A percentile compares a stretch with the other conserved stretches of the same genome.
Evolutionary conservation across 2,888 invertebrate species (phyloP).

Genomic region (Pollenia labialis): DNA sequence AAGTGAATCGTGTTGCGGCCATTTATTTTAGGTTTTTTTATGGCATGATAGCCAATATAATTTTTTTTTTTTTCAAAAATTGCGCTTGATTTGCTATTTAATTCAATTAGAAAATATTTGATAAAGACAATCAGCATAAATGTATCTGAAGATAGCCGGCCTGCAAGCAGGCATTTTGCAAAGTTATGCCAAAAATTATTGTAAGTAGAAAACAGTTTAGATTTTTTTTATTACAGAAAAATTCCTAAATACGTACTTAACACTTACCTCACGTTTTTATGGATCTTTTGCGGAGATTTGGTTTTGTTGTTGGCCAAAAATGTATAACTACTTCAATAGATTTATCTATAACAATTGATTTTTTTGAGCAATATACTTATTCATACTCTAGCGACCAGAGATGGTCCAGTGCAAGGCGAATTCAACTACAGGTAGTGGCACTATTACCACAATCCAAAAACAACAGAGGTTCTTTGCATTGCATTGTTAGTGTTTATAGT

Average conservation of each 20-base stretch:
- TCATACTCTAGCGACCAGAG: background rate
- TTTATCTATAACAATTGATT: constrained; percentile 31
- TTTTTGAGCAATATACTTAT: background rate
- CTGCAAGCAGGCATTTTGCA: background rate
- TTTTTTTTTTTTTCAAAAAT: constrained; percentile 11
- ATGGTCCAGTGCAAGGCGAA: background rate
- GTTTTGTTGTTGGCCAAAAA: constrained; percentile 38
- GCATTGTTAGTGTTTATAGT: no score
- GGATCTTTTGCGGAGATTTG: constrained; percentile 2
- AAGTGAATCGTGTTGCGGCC: constrained; percentile 50
- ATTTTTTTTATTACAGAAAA: background rate
- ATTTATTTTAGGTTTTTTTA: background rate
- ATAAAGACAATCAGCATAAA: background rate
- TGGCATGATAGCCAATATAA: constrained; percentile 21
- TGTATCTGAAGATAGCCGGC: background rate
- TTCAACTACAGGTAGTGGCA: no score
- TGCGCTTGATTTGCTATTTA: constrained; percentile 38
- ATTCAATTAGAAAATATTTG: constrained; percentile 56
- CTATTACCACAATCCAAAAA: no score
- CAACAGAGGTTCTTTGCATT: no score
- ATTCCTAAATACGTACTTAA: constrained; percentile 65
- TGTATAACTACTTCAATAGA: constrained; percentile 20
- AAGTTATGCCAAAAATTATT: constrained; percentile 23
- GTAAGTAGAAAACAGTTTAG: background rate
- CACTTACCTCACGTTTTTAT: constrained; percentile 68